Conservation (phyloP, 1,140 invertebrate genomes). For the Zaprionus tsacasi region DNA sequence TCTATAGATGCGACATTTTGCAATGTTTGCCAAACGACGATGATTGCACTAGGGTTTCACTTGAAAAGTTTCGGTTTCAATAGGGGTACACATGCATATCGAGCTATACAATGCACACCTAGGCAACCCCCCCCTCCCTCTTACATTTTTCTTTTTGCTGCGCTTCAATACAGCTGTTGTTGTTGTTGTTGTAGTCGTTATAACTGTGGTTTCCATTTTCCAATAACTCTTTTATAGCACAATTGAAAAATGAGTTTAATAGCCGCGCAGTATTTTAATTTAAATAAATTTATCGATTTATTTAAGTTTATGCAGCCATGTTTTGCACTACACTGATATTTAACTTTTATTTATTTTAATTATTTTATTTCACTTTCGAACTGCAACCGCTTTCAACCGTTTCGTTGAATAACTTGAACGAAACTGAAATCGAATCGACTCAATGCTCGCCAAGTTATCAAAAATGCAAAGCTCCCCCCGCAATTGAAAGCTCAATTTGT, state of each 20-base stretch:
- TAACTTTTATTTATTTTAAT: slow-evolving; percentile 3
- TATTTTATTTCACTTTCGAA: slow-evolving; percentile 33
- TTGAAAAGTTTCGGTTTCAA: slow-evolving; percentile 15
- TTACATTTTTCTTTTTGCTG: slow-evolving; percentile 68
- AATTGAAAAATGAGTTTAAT: slow-evolving; percentile 6
- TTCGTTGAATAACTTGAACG: slow-evolving; percentile 58
- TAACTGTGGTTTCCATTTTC: slow-evolving; percentile 71
- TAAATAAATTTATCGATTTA: background rate
- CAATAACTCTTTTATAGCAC: slow-evolving; percentile 4
- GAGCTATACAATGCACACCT: background rate
- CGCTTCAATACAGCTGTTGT: slow-evolving; percentile 56
- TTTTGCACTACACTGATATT: slow-evolving; percentile 5
- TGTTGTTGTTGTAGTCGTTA: slow-evolving; percentile 66
- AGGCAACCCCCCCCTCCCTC: background rate
- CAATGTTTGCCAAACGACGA: slow-evolving; percentile 22
- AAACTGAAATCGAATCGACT: slow-evolving; percentile 53
- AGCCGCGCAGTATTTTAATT: too few relatives aligned
- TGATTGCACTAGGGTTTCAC: slow-evolving; percentile 3
- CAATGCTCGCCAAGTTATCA: slow-evolving; percentile 38
- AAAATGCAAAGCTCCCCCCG: slow-evolving; percentile 41
- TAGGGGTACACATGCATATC: background rate
- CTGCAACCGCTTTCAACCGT: slow-evolving; percentile 47
- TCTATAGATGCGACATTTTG: slow-evolving; percentile 10
- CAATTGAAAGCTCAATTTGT: slow-evolving; percentile 40
- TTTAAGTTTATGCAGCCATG: background rate